phyloP scores from a whole-genome alignment of 1,140 invertebrate genomes.

The Drosophila rufa region DNA sequence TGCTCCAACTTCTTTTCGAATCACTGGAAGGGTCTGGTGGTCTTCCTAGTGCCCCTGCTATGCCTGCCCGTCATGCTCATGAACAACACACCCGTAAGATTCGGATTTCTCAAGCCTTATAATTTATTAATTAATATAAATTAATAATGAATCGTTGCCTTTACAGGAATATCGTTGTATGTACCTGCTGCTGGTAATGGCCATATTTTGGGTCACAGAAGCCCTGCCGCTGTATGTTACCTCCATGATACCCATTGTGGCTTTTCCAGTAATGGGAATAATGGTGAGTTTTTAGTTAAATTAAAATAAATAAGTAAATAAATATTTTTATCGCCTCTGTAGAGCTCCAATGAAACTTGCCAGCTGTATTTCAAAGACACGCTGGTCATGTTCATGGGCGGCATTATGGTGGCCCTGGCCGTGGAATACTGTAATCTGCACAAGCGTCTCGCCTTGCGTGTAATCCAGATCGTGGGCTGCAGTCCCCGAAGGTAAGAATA shows the following conservation, averaged over 20 bases:
- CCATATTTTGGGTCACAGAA: conserved; percentile 94
- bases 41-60: conserved; percentile 88
- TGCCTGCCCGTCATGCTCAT: conserved; percentile 87
- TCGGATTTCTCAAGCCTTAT: no score
- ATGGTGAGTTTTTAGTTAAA: conserved; percentile 70
- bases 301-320: no score
- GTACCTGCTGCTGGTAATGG: conserved; percentile 93
- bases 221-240: conserved; percentile 92
- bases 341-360: conserved; percentile 88
- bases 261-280: conserved; percentile 92
- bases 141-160: neutral
- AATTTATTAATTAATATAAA: neutral
- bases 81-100: conserved; percentile 86
- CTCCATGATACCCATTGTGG: conserved; percentile 92
- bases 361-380: conserved; percentile 93
- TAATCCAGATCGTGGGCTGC: conserved; percentile 92
- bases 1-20: conserved; percentile 62
- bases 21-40: conserved; percentile 89
- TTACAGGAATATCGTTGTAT: conserved; percentile 89
- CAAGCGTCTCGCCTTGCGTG: conserved; percentile 92
- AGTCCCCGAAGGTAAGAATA: conserved; percentile 87
- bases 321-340: neutral
- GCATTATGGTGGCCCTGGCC: conserved; percentile 93
- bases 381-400: conserved; percentile 94
- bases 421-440: conserved; percentile 94